phyloP scores from a whole-genome alignment of 30 jellyfish, hydroid and myxozoan species.

The Clytia hemisphaerica region DNA sequence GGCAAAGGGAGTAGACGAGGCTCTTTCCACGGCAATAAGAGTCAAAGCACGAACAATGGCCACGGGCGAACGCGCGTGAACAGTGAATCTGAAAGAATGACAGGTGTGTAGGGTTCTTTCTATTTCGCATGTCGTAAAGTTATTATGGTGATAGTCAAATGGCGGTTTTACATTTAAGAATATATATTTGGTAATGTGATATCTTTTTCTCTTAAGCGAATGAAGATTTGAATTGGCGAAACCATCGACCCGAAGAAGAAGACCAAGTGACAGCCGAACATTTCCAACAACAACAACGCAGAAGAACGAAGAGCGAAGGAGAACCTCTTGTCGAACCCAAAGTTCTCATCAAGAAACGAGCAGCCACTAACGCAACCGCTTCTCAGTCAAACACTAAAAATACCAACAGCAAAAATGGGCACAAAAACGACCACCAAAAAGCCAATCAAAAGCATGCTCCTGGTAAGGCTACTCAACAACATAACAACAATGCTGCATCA shows the following conservation, averaged over 20 bases:
- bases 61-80: constrained; percentile 30
- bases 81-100: constrained; percentile 33
- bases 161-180: not conserved
- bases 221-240: constrained; percentile 30
- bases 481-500: not conserved
- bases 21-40: constrained; percentile 31
- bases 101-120: too few species aligned
- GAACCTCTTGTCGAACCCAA: constrained; percentile 18
- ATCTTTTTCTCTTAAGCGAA: not conserved
- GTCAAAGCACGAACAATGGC: not conserved
- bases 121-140: too few species aligned
- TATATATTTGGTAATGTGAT: not conserved
- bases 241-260: not conserved
- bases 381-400: not conserved
- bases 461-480: not conserved
- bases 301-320: constrained; percentile 39
- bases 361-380: constrained; percentile 15
- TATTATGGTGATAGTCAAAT: not conserved
- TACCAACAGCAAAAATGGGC: not conserved
- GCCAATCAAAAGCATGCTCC: not conserved
- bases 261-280: not conserved
- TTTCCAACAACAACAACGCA: constrained; percentile 25
- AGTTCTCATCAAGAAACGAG: constrained; percentile 6
- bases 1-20: constrained; percentile 75
- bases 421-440: not conserved